Percentiles rank a stretch among this genome's conserved stretches.
Conservation (phyloP, 2,797 vertebrate species). For the Hozukius guyotensis region DNA sequence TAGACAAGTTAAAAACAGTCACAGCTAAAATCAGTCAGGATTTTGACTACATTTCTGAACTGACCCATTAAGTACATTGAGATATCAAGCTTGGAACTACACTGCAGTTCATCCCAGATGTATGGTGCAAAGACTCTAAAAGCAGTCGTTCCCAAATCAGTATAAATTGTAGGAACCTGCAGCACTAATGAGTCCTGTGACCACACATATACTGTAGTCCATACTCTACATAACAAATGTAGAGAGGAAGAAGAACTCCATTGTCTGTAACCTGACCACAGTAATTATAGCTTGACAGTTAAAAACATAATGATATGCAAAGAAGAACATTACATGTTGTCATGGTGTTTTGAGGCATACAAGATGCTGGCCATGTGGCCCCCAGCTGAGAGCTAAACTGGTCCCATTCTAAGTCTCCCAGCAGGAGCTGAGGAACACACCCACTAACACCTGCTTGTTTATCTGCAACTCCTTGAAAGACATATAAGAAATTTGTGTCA, state of each 20-base stretch:
- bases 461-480: slow-evolving; percentile 19
- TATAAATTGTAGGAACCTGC: not conserved
- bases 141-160: not conserved
- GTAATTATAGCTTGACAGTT: slow-evolving; percentile 1
- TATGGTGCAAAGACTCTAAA: not conserved
- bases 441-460: slow-evolving; percentile 36
- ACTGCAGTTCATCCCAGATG: not conserved
- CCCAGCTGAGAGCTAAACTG: slow-evolving; percentile 21
- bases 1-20: not conserved
- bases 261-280: not conserved
- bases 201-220: no score
- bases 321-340: slow-evolving; percentile 3
- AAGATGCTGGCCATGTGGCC: slow-evolving; percentile 1
- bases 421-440: slow-evolving; percentile 17
- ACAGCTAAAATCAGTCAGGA: not conserved
- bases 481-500: not conserved
- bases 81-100: not conserved
- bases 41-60: not conserved
- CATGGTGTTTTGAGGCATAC: not conserved
- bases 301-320: not conserved
- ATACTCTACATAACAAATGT: not conserved
- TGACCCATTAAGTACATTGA: not conserved
- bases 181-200: not conserved
- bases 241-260: not conserved
- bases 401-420: slow-evolving; percentile 20